A percentile compares a stretch with the other conserved stretches of the same genome.
phyloP scores from a whole-genome alignment of 2,113 vertebrate genomes.

The Salvator merianae region DNA sequence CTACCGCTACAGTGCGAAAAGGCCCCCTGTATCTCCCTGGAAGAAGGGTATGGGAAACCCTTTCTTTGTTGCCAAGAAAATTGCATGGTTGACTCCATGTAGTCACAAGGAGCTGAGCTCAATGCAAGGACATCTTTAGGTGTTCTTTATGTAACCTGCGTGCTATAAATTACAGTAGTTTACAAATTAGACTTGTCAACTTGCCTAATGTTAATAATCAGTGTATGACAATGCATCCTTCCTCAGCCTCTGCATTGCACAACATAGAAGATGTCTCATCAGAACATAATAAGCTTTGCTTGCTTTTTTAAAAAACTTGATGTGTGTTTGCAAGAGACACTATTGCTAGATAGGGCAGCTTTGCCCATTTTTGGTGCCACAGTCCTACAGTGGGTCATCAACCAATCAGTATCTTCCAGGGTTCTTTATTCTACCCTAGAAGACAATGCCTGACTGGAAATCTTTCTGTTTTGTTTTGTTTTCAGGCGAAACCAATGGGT shows the following conservation, averaged over 20 bases:
- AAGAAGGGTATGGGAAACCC: too few relatives aligned
- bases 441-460: conserved; percentile 55
- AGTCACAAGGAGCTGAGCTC: too few relatives aligned
- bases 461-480: conserved; percentile 44
- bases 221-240: background rate
- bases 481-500: conserved; percentile 92
- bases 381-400: background rate
- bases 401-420: background rate
- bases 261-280: background rate
- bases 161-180: conserved; percentile 3
- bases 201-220: background rate
- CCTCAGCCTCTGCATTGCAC: conserved; percentile 8
- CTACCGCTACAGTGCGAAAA: too few relatives aligned
- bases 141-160: background rate
- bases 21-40: too few relatives aligned
- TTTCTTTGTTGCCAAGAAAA: too few relatives aligned
- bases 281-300: background rate
- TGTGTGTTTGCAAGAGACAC: background rate
- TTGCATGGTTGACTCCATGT: too few relatives aligned
- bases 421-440: conserved; percentile 14
- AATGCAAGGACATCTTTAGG: too few relatives aligned
- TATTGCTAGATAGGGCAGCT: background rate
- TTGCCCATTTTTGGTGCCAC: background rate
- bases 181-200: background rate
- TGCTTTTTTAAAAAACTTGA: background rate